Conservation (phyloP, 1,140 invertebrate genomes). For the Parapsyche elsis region DNA sequence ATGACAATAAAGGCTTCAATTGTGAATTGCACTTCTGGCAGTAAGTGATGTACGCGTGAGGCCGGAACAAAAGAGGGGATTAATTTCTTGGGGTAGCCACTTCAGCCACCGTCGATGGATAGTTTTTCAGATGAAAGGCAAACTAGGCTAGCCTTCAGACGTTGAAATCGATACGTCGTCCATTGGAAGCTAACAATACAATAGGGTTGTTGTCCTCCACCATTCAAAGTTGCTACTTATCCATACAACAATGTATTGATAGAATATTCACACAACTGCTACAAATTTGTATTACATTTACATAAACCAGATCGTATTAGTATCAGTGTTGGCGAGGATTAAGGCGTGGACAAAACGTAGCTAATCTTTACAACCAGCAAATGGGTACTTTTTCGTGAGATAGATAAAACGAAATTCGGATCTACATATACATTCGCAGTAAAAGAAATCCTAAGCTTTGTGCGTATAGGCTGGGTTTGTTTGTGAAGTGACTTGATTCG, state of each 20-base stretch:
- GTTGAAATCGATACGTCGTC: constrained; percentile 62
- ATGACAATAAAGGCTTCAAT: not conserved
- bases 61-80: constrained; percentile 38
- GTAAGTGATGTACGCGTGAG: constrained; percentile 29
- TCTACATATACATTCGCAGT: too few species aligned
- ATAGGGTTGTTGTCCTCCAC: not conserved
- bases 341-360: too few species aligned
- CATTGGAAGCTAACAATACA: constrained; percentile 59
- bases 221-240: not conserved
- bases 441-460: too few species aligned
- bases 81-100: constrained; percentile 35
- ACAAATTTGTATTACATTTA: too few species aligned
- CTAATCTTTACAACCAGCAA: too few species aligned
- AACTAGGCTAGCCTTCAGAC: constrained; percentile 43
- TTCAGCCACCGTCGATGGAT: constrained; percentile 20
- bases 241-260: not conserved
- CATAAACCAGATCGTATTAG: too few species aligned
- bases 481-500: too few species aligned
- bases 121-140: constrained; percentile 33
- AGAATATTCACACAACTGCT: too few species aligned
- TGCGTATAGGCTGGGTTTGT: too few species aligned
- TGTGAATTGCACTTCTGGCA: constrained; percentile 12
- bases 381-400: too few species aligned
- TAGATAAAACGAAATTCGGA: too few species aligned
- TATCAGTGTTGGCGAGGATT: too few species aligned